A percentile compares a stretch with the other conserved stretches of the same genome.
These are phyloP conservation scores for Taurulus bubalis DNA, from an alignment of 2,113 vertebrate genomes.

Conservation along the genomic window DNA sequence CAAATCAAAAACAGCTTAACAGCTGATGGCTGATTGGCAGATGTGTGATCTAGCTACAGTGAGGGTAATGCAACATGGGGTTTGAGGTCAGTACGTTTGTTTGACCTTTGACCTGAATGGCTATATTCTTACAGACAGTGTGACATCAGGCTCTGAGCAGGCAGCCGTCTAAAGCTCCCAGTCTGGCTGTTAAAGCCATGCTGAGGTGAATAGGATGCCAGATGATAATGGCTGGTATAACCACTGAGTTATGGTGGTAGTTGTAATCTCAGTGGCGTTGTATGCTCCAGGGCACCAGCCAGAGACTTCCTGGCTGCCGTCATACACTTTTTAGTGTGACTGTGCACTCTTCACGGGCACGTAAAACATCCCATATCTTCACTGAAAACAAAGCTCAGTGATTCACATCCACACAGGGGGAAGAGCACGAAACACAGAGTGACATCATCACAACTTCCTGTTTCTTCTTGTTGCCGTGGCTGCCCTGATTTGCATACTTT, in stretches of 20 bases:
- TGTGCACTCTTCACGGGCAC: constrained; percentile 17
- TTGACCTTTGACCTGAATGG: constrained; percentile 47
- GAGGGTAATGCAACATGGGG: constrained; percentile 12
- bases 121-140: constrained; percentile 42
- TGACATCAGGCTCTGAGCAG: constrained; percentile 51
- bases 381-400: constrained; percentile 58
- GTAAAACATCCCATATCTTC: constrained; percentile 66
- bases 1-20: neutral
- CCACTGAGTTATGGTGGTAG: constrained; percentile 64
- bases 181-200: constrained; percentile 57
- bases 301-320: constrained; percentile 71
- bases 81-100: constrained; percentile 36
- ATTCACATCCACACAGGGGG: constrained; percentile 66
- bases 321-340: constrained; percentile 50
- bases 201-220: constrained; percentile 50
- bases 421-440: constrained; percentile 69
- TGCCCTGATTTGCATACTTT: constrained; percentile 54
- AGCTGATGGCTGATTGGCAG: constrained; percentile 8
- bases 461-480: constrained; percentile 68
- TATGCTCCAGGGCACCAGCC: constrained; percentile 60
- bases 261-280: constrained; percentile 60
- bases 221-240: constrained; percentile 57
- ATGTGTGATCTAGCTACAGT: constrained; percentile 13
- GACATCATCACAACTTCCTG: constrained; percentile 80
- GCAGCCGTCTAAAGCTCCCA: constrained; percentile 49